Evolutionary conservation across 2,113 vertebrate species (phyloP).

Genomic region (Nycticorax nycticorax): DNA sequence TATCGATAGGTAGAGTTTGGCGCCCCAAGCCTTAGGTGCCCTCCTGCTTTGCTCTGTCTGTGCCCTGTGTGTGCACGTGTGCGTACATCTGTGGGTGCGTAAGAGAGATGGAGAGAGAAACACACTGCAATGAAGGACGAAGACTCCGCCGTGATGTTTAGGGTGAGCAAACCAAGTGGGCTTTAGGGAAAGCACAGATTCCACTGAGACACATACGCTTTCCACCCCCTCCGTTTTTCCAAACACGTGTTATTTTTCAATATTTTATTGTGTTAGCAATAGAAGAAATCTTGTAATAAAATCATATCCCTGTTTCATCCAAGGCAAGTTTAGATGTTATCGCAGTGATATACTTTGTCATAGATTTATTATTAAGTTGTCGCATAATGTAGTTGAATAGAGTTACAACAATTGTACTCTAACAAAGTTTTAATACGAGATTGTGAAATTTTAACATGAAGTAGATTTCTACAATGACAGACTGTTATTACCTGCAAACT

Average conservation of each 20-base stretch:
- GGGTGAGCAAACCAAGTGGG: not conserved
- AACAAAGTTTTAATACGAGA: conserved; percentile 72
- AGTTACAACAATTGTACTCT: conserved; percentile 60
- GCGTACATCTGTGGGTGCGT: accelerated
- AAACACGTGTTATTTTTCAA: conserved; percentile 38
- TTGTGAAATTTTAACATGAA: conserved; percentile 58
- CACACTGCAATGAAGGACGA: not conserved
- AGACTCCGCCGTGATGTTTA: not conserved
- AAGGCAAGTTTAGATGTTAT: conserved; percentile 63
- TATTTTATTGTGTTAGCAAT: conserved; percentile 56
- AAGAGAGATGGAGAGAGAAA: not conserved
- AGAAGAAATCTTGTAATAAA: conserved; percentile 68
- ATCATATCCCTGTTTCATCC: conserved; percentile 50
- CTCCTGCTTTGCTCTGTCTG: not conserved
- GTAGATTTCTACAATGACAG: conserved; percentile 51
- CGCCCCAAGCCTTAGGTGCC: not conserved
- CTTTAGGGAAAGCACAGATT: not conserved
- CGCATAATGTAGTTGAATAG: conserved; percentile 33
- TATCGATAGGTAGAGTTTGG: not conserved
- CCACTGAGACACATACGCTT: accelerated
- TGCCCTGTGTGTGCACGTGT: accelerated
- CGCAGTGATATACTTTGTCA: conserved; percentile 61
- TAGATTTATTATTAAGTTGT: conserved; percentile 70
- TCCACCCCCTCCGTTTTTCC: not conserved
- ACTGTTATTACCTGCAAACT: conserved; percentile 56